phyloP scores from a whole-genome alignment of 2,797 vertebrate species.

The Champsocephalus gunnari region DNA sequence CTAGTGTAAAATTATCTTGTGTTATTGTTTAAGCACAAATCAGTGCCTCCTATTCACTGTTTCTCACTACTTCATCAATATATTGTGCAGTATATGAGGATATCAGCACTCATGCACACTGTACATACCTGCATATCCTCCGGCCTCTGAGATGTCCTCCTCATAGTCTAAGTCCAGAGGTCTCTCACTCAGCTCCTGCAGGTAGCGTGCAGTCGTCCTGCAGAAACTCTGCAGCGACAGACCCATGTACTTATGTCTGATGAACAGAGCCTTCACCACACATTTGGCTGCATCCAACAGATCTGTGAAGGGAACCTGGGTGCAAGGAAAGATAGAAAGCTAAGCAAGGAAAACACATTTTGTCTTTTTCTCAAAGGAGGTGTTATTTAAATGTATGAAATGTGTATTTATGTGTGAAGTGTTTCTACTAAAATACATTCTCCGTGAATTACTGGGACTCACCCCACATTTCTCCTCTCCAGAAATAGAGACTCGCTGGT shows the following conservation, averaged over 20 bases:
- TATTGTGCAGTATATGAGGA: background rate
- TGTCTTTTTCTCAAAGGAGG: background rate
- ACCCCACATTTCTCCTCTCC: conserved; percentile 98
- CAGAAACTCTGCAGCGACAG: conserved; percentile 93
- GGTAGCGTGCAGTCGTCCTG: conserved; percentile 89
- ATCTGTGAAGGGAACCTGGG: conserved; percentile 95
- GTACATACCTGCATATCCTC: conserved; percentile 83
- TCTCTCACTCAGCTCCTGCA: conserved; percentile 93
- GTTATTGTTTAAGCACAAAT: background rate
- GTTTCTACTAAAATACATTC: background rate
- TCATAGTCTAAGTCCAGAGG: conserved; percentile 89
- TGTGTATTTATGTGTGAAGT: background rate
- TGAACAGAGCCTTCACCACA: conserved; percentile 95
- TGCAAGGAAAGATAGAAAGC: background rate
- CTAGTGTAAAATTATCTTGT: no score
- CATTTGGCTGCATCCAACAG: conserved; percentile 96
- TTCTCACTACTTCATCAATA: background rate
- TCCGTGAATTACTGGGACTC: background rate
- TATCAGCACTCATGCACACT: background rate
- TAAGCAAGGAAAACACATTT: conserved; percentile 7
- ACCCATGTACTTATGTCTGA: conserved; percentile 95
- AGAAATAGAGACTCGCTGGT: conserved; percentile 93
- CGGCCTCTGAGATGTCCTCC: conserved; percentile 88
- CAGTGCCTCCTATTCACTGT: background rate
- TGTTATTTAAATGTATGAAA: conserved; percentile 14